Evolutionary conservation across 2,797 vertebrate genomes (phyloP).

Genomic region (Ibycter americanus): DNA sequence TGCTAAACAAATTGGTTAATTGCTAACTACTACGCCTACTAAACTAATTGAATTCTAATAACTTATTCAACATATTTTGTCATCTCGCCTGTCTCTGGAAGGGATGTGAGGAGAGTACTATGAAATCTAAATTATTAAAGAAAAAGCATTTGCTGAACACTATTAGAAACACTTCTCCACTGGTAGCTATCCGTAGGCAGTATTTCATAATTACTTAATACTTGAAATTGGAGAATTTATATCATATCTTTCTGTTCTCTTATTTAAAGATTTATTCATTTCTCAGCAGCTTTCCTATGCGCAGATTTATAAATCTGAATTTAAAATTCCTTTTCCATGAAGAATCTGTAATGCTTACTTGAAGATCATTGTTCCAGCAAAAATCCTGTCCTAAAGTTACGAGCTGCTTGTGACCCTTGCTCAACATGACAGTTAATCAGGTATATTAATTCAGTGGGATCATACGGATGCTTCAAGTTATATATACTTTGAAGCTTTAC

Average conservation of each 20-base stretch:
- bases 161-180: not conserved
- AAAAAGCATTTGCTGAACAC: not conserved
- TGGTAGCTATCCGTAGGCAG: not conserved
- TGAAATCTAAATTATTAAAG: not conserved
- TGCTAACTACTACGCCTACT: not conserved
- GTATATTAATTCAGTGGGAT: not conserved
- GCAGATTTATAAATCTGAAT: not conserved
- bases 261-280: not conserved
- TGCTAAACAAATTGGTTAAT: not conserved
- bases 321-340: not conserved
- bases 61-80: not conserved
- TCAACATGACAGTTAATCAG: not conserved
- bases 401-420: not conserved
- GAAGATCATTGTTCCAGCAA: not conserved
- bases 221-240: not conserved
- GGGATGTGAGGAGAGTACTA: not conserved
- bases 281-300: not conserved
- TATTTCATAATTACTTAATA: not conserved
- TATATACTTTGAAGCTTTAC: not conserved
- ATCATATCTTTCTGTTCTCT: not conserved
- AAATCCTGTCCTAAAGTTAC: not conserved
- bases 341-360: not conserved
- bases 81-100: not conserved
- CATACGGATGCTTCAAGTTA: rapidly evolving
- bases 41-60: not conserved